Evolutionary conservation across 2,113 vertebrate species (phyloP).

Genomic region (Ivindomyrus marchei): DNA sequence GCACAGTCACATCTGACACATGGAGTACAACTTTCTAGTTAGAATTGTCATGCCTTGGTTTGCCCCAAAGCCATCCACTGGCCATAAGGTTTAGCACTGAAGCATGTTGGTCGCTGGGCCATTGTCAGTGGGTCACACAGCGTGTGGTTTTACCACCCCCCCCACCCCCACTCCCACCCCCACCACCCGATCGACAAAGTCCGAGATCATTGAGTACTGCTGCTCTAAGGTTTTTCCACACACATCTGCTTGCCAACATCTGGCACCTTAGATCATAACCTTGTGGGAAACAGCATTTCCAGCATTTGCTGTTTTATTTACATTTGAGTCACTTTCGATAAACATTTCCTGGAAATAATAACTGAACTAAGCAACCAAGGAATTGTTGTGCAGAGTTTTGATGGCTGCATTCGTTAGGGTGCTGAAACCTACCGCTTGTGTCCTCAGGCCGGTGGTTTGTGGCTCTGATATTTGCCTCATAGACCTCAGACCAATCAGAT

Average conservation of each 20-base stretch:
- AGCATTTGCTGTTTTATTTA: neutral
- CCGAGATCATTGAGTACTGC: neutral
- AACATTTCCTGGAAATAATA: neutral
- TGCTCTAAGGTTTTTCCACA: neutral
- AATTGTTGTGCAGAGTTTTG: neutral
- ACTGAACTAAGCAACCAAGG: neutral
- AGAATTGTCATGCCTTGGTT: neutral
- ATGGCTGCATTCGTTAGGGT: neutral
- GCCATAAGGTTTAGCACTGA: neutral
- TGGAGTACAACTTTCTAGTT: neutral
- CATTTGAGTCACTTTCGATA: neutral
- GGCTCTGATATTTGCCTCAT: neutral
- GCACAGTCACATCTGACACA: neutral
- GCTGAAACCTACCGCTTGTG: neutral
- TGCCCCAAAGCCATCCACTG: neutral
- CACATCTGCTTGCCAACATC: neutral
- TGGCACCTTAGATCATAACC: neutral
- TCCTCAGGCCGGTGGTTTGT: neutral
- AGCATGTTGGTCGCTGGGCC: neutral
- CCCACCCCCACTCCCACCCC: no score
- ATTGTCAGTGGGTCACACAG: no score
- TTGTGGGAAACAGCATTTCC: neutral
- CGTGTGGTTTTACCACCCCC: neutral
- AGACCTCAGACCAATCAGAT: neutral
- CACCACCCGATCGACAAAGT: neutral